Base-by-base conservation (phyloP, 2,113 vertebrate species). In the Oryzias celebensis region DNA sequence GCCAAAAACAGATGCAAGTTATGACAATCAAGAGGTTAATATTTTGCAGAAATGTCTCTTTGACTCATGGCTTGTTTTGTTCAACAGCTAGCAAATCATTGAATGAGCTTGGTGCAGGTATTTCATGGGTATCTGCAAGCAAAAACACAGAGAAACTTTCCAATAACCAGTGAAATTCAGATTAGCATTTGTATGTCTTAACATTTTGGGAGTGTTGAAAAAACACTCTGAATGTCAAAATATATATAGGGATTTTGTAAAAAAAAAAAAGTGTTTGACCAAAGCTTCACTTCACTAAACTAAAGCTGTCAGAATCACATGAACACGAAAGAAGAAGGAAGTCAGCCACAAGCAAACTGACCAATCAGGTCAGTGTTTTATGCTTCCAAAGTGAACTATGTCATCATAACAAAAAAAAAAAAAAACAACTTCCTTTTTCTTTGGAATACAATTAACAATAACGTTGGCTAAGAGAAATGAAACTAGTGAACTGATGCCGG, bases 351-450 rank as follows among this genome's bases (percentile, higher is more conserved):
- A 47, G 46, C 24, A 45, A 71, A 63, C 61, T 24, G 42, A 59
- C 69, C 78, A 69, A 84, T 86, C 72, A 58, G 55, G 41, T 42
- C 57, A 62, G 18, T 7, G 58, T 81, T 88, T 88, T 76, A 76
- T 84, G 83, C 84, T 74, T 69, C 69, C 58, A 78, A 47, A 76
- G 67, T 82, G 74, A 85, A 62, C 74, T 77, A 85, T 75, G 45
- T 24, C 52, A 31, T 57, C 60, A 71, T 64, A 49, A 66, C 41
- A 82, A 76, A 75, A 57, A 14, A 57, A 24, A 20, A 17, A 22
- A 70, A 17, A 7, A 20, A 18, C 22, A 36, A 81, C 64, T 89
- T 91, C 85, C 80, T 42, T 62, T 85, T 88, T 88, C 81, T 65
- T 45, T 28, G 65, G 58, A 68, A 83, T 43, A 8, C 5, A 14